A percentile compares a stretch with the other conserved stretches of the same genome.
Evolutionary conservation across 2,888 invertebrate genomes (phyloP).

Genomic region (Melitaea athalia): DNA sequence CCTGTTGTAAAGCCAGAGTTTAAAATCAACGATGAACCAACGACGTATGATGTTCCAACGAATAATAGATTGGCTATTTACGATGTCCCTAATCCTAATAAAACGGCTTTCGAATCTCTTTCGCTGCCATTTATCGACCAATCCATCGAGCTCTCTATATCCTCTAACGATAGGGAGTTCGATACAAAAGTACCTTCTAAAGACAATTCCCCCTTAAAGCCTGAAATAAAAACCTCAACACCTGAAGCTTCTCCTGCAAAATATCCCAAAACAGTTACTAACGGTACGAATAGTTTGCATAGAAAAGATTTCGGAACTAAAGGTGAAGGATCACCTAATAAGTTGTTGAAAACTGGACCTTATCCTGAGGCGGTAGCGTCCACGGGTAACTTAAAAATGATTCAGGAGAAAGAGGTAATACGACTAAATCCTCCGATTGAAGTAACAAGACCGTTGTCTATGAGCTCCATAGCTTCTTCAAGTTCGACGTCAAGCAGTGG

Average conservation of each 20-base stretch:
- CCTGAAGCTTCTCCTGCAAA: slow-evolving; percentile 61
- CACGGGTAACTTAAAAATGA: slow-evolving; percentile 71
- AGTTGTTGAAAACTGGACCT: slow-evolving; percentile 61
- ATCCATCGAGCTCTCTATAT: slow-evolving; percentile 75
- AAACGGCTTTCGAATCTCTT: slow-evolving; percentile 74
- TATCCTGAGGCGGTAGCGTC: slow-evolving; percentile 71
- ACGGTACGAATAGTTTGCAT: slow-evolving; percentile 68
- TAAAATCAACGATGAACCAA: slow-evolving; percentile 62
- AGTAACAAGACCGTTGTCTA: slow-evolving; percentile 86
- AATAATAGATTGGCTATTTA: slow-evolving; percentile 75
- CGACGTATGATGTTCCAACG: slow-evolving; percentile 73
- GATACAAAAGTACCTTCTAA: slow-evolving; percentile 73
- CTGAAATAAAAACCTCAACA: slow-evolving; percentile 53
- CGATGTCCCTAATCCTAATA: slow-evolving; percentile 69
- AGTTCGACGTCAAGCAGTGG: slow-evolving; percentile 85
- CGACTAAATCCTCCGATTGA: slow-evolving; percentile 79
- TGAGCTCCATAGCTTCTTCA: slow-evolving; percentile 90
- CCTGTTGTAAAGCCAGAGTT: slow-evolving; percentile 61
- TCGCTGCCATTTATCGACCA: slow-evolving; percentile 76
- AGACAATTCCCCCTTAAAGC: slow-evolving; percentile 66
- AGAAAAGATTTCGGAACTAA: slow-evolving; percentile 64
- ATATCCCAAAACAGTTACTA: slow-evolving; percentile 54
- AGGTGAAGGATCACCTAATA: slow-evolving; percentile 58
- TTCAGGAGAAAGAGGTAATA: slow-evolving; percentile 69
- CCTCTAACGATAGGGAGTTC: slow-evolving; percentile 78